Conservation (phyloP, 2,888 invertebrate genomes). For the Digitonthophagus gazella region DNA sequence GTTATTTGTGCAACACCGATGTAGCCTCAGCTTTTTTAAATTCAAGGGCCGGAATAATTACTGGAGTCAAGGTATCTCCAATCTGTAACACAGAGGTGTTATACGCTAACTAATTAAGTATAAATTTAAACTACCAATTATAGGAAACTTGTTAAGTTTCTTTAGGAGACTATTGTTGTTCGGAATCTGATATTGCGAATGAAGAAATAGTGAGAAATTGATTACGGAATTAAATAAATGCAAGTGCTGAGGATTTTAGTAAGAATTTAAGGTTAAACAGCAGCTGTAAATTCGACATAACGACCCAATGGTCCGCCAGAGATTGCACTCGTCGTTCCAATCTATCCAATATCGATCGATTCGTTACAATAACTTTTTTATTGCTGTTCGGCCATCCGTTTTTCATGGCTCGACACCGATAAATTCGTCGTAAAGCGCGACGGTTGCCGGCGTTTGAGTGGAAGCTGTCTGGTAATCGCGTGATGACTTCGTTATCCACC, state of each 20-base stretch:
- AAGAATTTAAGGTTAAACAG: background rate
- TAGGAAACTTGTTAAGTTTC: background rate
- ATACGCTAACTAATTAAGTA: background rate
- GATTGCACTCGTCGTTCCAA: background rate
- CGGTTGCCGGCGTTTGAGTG: background rate
- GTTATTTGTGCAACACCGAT: background rate
- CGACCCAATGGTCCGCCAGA: background rate
- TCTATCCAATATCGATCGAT: conserved; percentile 24
- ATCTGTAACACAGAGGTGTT: background rate
- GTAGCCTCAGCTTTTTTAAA: background rate
- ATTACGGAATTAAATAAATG: background rate
- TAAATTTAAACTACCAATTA: background rate
- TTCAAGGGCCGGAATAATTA: background rate
- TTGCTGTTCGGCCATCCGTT: background rate
- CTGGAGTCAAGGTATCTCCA: background rate
- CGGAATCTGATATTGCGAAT: too few relatives aligned
- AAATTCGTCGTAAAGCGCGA: background rate
- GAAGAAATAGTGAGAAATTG: background rate
- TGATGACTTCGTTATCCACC: background rate
- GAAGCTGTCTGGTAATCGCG: background rate
- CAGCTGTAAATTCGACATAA: background rate
- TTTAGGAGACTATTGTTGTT: too few relatives aligned
- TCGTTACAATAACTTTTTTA: conserved; percentile 14
- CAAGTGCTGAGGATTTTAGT: background rate
- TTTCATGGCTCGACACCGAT: background rate